Evolutionary conservation across 1,140 invertebrate species (phyloP).

Genomic region (Delia radicum): DNA sequence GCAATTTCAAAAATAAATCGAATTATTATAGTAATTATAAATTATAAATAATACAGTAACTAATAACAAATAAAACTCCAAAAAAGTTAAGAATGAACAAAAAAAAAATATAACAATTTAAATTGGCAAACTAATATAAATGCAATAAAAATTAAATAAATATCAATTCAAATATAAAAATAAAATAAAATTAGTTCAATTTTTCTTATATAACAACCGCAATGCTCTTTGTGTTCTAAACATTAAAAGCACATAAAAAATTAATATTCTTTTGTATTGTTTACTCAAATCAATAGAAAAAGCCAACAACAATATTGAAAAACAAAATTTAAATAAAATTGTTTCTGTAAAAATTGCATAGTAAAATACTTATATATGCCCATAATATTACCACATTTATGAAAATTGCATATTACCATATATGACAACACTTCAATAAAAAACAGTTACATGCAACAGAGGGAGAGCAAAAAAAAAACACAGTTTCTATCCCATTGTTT

Average conservation of each 20-base stretch:
- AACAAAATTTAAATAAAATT: not conserved
- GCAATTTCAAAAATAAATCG: not conserved
- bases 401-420: slow-evolving; percentile 21
- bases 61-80: not conserved
- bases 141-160: not conserved
- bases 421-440: slow-evolving; percentile 16
- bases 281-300: no score
- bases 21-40: not conserved
- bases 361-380: not conserved
- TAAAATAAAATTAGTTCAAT: not conserved
- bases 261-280: not conserved
- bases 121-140: not conserved
- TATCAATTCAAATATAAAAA: no score
- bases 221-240: not conserved
- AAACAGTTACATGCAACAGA: not conserved
- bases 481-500: slow-evolving; percentile 5
- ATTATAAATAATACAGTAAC: not conserved
- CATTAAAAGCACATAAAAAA: not conserved
- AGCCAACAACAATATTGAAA: not conserved
- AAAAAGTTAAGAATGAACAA: not conserved
- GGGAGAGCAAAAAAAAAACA: not conserved
- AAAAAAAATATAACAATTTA: not conserved
- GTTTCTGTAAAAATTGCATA: not conserved
- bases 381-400: slow-evolving; percentile 22
- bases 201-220: not conserved